These are phyloP conservation scores for Falco punctatus DNA, from an alignment of 2,113 vertebrate genomes.

Conservation along the genomic window DNA sequence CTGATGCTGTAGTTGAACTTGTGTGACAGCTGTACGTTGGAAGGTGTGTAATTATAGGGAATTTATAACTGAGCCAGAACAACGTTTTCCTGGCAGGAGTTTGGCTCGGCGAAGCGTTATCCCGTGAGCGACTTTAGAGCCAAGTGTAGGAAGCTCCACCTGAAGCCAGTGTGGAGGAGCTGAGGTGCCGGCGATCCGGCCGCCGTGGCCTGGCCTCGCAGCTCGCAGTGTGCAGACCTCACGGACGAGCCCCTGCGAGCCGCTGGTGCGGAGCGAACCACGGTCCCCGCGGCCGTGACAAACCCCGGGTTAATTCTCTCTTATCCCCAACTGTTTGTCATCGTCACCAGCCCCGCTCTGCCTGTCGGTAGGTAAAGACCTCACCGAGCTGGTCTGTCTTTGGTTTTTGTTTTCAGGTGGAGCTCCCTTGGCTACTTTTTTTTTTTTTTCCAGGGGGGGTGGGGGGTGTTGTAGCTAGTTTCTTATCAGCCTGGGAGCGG, in stretches of 20 bases:
- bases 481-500: not conserved
- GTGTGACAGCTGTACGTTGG: not conserved
- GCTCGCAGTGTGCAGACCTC: rapidly evolving
- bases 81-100: not conserved
- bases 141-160: not conserved
- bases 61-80: not conserved
- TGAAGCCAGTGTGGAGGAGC: not conserved
- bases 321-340: not conserved
- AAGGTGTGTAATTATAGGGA: not conserved
- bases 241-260: not conserved
- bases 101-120: not conserved
- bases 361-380: not conserved
- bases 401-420: not conserved
- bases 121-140: not conserved
- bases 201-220: rapidly evolving
- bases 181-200: rapidly evolving
- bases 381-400: not conserved
- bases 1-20: not conserved
- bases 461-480: not conserved
- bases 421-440: not conserved
- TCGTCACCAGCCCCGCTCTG: not conserved
- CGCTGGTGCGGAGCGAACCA: not conserved
- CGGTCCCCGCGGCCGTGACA: too few species aligned
- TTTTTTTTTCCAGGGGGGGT: too few species aligned
- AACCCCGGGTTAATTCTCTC: too few species aligned